These are phyloP conservation scores for Acronicta alni DNA, from an alignment of 2,888 invertebrate species.

Conservation along the genomic window DNA sequence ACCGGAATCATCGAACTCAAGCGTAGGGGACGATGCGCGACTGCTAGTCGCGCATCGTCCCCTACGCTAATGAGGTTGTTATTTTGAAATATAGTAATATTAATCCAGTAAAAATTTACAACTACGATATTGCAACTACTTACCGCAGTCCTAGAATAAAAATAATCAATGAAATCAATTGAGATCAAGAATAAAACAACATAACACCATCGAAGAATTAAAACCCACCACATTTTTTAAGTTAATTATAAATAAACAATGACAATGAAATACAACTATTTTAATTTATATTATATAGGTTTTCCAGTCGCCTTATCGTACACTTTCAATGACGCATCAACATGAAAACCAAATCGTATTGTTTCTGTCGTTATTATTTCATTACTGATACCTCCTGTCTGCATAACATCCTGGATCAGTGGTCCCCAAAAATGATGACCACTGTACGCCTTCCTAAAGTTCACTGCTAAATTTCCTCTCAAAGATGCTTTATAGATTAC, in stretches of 20 bases:
- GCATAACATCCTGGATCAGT: constrained; percentile 67
- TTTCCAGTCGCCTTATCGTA: constrained; percentile 70
- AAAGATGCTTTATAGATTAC: constrained; percentile 68
- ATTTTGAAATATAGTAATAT: too few relatives aligned
- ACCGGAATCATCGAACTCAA: too few relatives aligned
- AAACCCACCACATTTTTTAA: too few relatives aligned
- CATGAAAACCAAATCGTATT: constrained; percentile 71
- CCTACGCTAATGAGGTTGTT: too few relatives aligned
- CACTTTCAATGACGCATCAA: constrained; percentile 74
- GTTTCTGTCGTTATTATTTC: constrained; percentile 64
- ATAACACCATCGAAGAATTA: too few relatives aligned
- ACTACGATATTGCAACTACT: too few relatives aligned
- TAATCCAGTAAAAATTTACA: too few relatives aligned
- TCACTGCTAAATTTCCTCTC: constrained; percentile 75
- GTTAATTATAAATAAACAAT: neutral
- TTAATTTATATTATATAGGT: constrained; percentile 53
- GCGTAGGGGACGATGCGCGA: too few relatives aligned
- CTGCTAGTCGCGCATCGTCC: too few relatives aligned
- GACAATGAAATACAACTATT: neutral
- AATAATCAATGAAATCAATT: too few relatives aligned
- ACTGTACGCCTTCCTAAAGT: constrained; percentile 65
- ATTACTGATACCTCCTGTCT: constrained; percentile 64
- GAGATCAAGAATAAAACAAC: too few relatives aligned
- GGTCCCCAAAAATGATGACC: constrained; percentile 80
- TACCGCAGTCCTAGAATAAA: too few relatives aligned